Conservation (phyloP, 2,797 vertebrate genomes). For the Pelochelys cantorii region DNA sequence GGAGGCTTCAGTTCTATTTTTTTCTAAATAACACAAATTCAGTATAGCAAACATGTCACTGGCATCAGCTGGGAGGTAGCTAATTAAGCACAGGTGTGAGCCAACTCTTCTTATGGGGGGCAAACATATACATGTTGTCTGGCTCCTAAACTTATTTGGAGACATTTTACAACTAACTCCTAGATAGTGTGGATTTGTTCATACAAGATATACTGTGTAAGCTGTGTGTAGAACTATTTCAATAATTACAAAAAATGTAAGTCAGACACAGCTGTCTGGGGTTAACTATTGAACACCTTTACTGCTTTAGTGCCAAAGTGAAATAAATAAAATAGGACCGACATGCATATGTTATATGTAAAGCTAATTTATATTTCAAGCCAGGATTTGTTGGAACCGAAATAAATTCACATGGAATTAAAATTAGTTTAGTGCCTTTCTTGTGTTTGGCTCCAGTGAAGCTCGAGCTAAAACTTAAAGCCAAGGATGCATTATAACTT, state of each 20-base stretch:
- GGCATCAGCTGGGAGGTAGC: not conserved
- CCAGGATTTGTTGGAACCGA: not conserved
- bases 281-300: not conserved
- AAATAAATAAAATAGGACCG: not conserved
- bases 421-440: not conserved
- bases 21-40: not conserved
- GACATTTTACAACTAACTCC: slow-evolving; percentile 28
- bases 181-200: slow-evolving; percentile 18
- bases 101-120: not conserved
- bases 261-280: not conserved
- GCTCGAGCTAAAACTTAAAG: slow-evolving; percentile 20
- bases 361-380: not conserved
- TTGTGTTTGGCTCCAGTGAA: not conserved
- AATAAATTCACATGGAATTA: not conserved
- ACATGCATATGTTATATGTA: not conserved
- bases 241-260: not conserved
- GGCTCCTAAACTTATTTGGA: slow-evolving; percentile 16
- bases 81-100: not conserved
- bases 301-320: not conserved
- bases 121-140: not conserved
- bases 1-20: too few relatives aligned
- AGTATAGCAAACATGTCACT: slow-evolving; percentile 24
- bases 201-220: slow-evolving; percentile 1
- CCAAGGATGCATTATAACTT: not conserved
- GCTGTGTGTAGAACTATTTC: slow-evolving; percentile 34